These are phyloP conservation scores for Pterocles burchelli DNA, from an alignment of 2,113 vertebrate species.

Conservation along the genomic window DNA sequence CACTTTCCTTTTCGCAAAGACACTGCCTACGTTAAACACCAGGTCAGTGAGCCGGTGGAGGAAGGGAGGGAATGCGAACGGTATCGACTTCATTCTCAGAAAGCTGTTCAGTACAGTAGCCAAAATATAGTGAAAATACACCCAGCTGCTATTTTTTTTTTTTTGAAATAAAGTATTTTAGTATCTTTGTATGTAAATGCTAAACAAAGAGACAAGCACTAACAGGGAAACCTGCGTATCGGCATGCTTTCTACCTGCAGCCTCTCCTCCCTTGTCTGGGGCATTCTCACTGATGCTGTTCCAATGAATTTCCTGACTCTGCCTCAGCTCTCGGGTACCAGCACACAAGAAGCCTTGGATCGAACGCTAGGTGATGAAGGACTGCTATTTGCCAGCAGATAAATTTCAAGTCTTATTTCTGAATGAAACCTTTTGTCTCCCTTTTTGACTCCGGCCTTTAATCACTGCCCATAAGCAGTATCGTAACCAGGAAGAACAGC, in stretches of 20 bases:
- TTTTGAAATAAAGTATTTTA: not conserved
- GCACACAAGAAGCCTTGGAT: not conserved
- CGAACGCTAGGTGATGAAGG: constrained; percentile 40
- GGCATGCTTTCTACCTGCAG: not conserved
- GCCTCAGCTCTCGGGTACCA: not conserved
- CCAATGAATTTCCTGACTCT: not conserved
- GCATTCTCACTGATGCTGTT: not conserved
- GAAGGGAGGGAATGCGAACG: not conserved
- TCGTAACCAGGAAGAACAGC: not conserved
- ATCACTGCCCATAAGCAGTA: not conserved
- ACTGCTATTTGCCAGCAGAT: constrained; percentile 9
- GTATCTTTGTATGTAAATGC: not conserved
- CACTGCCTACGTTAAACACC: not conserved
- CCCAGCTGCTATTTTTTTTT: not conserved
- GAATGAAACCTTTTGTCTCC: not conserved
- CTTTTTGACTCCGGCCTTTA: not conserved
- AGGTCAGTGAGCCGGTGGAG: not conserved
- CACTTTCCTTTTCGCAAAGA: not conserved
- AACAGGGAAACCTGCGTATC: not conserved
- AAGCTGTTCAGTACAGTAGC: not conserved
- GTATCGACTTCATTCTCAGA: not conserved
- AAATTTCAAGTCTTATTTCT: constrained; percentile 3
- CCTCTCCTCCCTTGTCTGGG: not conserved
- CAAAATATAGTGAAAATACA: not conserved
- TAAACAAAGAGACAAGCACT: not conserved